phyloP scores from a whole-genome alignment of 1,140 invertebrate species.

The Anastrepha ludens region DNA sequence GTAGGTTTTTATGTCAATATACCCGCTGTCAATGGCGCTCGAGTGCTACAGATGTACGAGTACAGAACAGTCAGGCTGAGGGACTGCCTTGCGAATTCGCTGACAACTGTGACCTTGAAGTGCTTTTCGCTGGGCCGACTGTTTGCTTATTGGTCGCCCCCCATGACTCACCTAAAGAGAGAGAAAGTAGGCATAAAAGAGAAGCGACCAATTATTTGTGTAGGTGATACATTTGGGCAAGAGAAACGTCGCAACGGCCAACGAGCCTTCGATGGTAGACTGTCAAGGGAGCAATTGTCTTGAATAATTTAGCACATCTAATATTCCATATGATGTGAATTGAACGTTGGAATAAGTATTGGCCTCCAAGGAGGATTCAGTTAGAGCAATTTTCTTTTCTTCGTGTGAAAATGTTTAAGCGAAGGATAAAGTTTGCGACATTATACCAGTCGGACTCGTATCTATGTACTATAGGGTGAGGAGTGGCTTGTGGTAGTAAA shows the following conservation, averaged over 20 bases:
- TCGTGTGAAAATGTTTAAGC: background rate
- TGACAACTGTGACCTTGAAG: conserved; percentile 43
- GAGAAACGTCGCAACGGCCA: background rate
- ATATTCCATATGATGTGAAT: background rate
- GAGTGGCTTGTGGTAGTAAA: too few species aligned
- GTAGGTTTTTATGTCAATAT: conserved; percentile 50
- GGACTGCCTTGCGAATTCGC: conserved; percentile 21
- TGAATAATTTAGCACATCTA: conserved; percentile 22
- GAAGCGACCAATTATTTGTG: conserved; percentile 16
- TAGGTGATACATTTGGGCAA: conserved; percentile 21
- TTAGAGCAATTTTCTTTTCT: background rate
- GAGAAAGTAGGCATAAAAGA: conserved; percentile 12
- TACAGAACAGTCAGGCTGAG: conserved; percentile 4
- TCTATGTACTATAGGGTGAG: too few species aligned
- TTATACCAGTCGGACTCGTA: too few species aligned
- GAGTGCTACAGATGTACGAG: background rate
- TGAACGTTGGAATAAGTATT: background rate
- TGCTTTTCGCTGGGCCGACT: background rate
- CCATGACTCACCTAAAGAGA: background rate
- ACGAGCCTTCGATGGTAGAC: conserved; percentile 15
- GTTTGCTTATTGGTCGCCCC: background rate
- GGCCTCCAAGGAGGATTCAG: background rate
- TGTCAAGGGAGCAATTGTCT: conserved; percentile 48
- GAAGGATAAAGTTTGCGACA: too few species aligned
- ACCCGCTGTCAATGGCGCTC: conserved; percentile 40